Evolutionary conservation across 2,113 vertebrate genomes (phyloP), one percentile per base, ranked within the genome.

Genomic region (Pseudorasbora parva): DNA sequence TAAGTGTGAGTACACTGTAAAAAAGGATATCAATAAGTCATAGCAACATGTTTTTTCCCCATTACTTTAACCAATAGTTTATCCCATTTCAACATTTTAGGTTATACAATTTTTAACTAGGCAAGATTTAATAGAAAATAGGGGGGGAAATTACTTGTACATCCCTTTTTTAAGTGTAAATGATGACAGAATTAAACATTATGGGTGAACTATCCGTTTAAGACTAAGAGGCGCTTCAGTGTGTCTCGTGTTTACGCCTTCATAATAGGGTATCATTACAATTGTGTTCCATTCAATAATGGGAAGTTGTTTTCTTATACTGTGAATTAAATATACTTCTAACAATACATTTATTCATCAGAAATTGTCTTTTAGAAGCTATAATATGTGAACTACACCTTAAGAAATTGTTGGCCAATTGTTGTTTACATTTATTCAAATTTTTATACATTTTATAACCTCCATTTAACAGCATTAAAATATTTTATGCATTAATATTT

Each of bases 391-490:
- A 78, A 78, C 10, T 77, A 77, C 19, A 14, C 6, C 8, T 78
- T 56, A 30, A 76, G 37, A 15, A 60, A 60, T 8, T 17, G 17
- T 9, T 45, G 14, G 6, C 2, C 0, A 37, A 23, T 57, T 59
- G n/a, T 41, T 25, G n/a, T 73, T 78, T 60, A 78, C 75, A 25
- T 60, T 76, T 8, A 8, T 47, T 41, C 15, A n/a, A 72, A 15
- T 41, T 37, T 23, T 1, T n/a, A 41, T 54, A 30, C 72, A 33
- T 56, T 77, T 37, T 56, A 59, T 60, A 43, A 78, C 41, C 23
- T 78, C 15, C 47, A 56, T 77, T 56, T 59, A 78, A 60, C n/a
- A 25, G 10, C 37, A 60, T 62, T 62, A 64, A 47, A 79, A 79
- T 30, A 1, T 0, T 37, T 0, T 30, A 49, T 62, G 57, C 33